Evolutionary conservation across 2,797 vertebrate genomes (phyloP).

Genomic region (Pempheris klunzingeri): DNA sequence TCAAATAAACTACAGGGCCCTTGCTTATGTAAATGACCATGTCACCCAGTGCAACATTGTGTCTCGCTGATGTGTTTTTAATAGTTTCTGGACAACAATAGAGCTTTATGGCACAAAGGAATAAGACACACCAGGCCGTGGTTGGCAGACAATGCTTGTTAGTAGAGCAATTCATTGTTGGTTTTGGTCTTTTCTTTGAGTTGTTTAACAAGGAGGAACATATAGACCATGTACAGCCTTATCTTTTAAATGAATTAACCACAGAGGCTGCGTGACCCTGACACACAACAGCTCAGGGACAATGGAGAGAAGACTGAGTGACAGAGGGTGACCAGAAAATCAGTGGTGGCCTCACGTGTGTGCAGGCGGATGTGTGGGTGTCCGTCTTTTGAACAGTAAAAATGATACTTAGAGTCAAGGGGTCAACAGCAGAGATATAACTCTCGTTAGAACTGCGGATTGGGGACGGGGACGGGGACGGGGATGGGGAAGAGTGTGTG

Average conservation of each 20-base stretch:
- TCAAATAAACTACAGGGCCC: neutral
- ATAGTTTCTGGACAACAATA: neutral
- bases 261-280: slow-evolving; percentile 23
- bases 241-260: slow-evolving; percentile 44
- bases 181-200: neutral
- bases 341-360: slow-evolving; percentile 16
- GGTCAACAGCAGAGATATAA: slow-evolving; percentile 63
- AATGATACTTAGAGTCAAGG: slow-evolving; percentile 59
- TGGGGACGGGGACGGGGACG: slow-evolving; percentile 35
- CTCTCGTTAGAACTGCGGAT: slow-evolving; percentile 49
- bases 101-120: neutral
- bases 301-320: slow-evolving; percentile 2
- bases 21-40: neutral
- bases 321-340: slow-evolving; percentile 34
- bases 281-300: slow-evolving; percentile 42
- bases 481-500: neutral
- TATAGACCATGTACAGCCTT: neutral
- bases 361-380: neutral
- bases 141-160: neutral
- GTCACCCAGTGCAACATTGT: neutral
- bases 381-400: slow-evolving; percentile 53
- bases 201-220: neutral
- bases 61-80: neutral
- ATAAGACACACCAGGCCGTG: neutral
- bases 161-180: neutral